Evolutionary conservation across 2,888 invertebrate species (phyloP).

Genomic region (Meloe dianella): DNA sequence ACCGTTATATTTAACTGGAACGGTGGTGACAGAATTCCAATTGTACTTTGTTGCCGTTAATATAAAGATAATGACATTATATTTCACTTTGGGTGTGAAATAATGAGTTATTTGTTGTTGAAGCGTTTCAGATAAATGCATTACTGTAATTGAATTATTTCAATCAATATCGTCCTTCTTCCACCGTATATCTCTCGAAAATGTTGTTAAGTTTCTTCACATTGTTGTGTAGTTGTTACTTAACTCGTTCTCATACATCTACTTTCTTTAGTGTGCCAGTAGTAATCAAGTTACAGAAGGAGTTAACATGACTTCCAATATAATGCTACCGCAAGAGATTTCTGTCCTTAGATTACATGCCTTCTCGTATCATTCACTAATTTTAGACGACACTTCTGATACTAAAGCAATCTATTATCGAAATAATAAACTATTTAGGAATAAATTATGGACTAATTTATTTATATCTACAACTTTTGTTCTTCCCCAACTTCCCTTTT

Average conservation of each 20-base stretch:
- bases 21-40: background rate
- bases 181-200: conserved; percentile 12
- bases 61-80: conserved; percentile 18
- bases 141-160: conserved; percentile 30
- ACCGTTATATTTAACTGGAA: background rate
- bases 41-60: background rate
- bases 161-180: conserved; percentile 30
- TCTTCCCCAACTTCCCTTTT: background rate
- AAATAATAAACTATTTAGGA: conserved; percentile 44
- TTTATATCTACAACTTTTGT: conserved; percentile 16
- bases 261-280: conserved; percentile 3
- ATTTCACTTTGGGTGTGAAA: conserved; percentile 22
- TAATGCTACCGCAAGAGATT: conserved; percentile 33
- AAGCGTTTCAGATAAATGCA: conserved; percentile 28
- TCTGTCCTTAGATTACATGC: conserved; percentile 43
- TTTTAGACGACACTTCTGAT: conserved; percentile 45
- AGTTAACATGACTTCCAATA: conserved; percentile 40
- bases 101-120: conserved; percentile 23
- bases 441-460: conserved; percentile 35
- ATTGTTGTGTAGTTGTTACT: conserved; percentile 14
- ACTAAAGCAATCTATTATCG: conserved; percentile 45
- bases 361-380: conserved; percentile 45
- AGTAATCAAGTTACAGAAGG: conserved; percentile 33
- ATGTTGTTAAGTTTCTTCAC: conserved; percentile 30
- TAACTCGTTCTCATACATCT: background rate